Percentiles rank a stretch among this genome's conserved stretches.
phyloP scores from a whole-genome alignment of 2,797 vertebrate genomes.

The Mus spretus region DNA sequence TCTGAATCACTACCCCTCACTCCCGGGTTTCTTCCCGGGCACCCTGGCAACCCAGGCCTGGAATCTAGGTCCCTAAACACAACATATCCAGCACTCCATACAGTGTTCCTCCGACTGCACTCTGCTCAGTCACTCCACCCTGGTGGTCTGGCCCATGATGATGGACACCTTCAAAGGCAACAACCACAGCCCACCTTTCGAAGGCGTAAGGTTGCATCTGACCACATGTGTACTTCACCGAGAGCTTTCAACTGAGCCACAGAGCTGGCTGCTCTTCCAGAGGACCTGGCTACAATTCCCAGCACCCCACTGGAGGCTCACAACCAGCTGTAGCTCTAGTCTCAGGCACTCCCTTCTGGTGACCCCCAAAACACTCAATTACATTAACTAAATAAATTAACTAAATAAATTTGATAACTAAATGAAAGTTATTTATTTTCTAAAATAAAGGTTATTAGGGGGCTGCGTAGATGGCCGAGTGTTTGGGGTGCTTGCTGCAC shows the following conservation, averaged over 20 bases:
- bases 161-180: not conserved
- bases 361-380: not conserved
- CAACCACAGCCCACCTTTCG: not conserved
- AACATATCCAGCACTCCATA: accelerated
- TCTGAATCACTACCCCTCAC: not conserved
- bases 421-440: not conserved
- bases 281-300: not conserved
- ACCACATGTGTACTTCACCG: not conserved
- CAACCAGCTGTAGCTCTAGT: no score
- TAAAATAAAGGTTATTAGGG: not conserved
- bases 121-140: not conserved
- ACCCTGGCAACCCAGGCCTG: not conserved
- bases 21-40: not conserved
- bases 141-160: not conserved
- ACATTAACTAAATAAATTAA: not conserved
- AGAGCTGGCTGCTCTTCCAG: not conserved
- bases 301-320: not conserved
- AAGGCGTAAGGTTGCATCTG: not conserved
- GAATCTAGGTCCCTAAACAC: not conserved
- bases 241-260: not conserved
- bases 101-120: not conserved
- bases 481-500: not conserved
- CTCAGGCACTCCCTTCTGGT: not conserved
- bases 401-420: not conserved
- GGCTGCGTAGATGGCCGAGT: no score